Base-by-base conservation (phyloP, 2,113 vertebrate genomes). In the Nanorana parkeri region DNA sequence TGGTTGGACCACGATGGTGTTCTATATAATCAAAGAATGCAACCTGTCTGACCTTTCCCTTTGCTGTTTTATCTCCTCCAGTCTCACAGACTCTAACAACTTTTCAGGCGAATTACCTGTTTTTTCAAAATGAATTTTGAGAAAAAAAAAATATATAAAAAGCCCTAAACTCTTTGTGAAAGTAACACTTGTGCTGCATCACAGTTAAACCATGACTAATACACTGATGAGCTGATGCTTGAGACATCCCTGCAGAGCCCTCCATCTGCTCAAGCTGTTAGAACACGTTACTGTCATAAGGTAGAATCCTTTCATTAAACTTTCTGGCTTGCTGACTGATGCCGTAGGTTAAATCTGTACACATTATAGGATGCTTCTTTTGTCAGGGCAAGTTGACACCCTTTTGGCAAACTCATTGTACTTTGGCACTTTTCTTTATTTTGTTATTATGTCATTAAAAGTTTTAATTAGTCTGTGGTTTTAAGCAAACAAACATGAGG, bases 211-310 rank as follows among this genome's bases (percentile, higher is more conserved):
- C 71, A 74, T 74, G 71, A 74, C 67, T 78, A 66, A 78, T 54
- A 56, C 29, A 36, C 21, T 55, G 64, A 54, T 28, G 77, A 41
- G 47, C 77, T 67, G 64, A 55, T 64, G 61, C 24, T 13, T 68
- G 64, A 29, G 24, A 29, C 77, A 68, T 78, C 32, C 58, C 74
- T 24, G 74, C 58, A 64, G 63, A 78, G 77, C 77, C 19, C 20
- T 74, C 71, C 74, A 78, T 78, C 77, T 78, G 77, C 28, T 67
- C 77, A 29, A 67, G 64, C 77, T 78, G 77, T 32, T 78, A 41
- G 8, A 29, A 78, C 64, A 61, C 55, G 77, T 78, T 78, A 78
- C 19, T 68, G 32, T 78, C 63, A 54, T 10, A 68, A 78, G 77
- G 77, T 68, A 68, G 51, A 68, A 51, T 78, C 47, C 64, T 24